phyloP scores from a whole-genome alignment of 2,113 vertebrate species.

The Pituophis catenifer region DNA sequence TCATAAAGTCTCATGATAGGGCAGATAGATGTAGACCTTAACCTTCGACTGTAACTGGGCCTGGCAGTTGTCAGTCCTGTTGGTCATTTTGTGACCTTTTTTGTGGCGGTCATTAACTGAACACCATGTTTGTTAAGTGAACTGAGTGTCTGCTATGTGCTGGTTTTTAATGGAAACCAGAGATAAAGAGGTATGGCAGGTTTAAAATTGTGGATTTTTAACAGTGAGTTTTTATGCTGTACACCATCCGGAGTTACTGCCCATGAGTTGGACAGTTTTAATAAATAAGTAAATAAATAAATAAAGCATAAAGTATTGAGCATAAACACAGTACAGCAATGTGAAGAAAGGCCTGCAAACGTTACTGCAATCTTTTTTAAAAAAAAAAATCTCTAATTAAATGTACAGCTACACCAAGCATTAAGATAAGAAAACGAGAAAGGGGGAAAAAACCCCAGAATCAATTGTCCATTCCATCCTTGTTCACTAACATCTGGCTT shows the following conservation, averaged over 20 bases:
- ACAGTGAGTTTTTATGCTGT: neutral
- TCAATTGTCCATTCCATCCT: neutral
- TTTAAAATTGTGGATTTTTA: neutral
- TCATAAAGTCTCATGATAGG: neutral
- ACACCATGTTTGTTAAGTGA: neutral
- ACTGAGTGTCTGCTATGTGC: neutral
- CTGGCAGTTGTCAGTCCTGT: neutral
- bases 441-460: neutral
- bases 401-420: neutral
- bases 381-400: neutral
- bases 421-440: neutral
- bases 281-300: neutral
- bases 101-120: neutral
- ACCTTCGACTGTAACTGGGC: too few species aligned
- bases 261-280: neutral
- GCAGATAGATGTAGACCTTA: neutral
- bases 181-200: neutral
- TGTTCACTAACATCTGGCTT: neutral
- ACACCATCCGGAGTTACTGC: neutral
- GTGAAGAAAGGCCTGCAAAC: neutral
- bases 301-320: neutral
- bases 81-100: neutral
- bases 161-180: neutral
- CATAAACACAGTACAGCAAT: neutral
- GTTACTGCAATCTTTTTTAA: neutral